phyloP scores from a whole-genome alignment of 2,113 vertebrate genomes.

The Oncorhynchus keta region DNA sequence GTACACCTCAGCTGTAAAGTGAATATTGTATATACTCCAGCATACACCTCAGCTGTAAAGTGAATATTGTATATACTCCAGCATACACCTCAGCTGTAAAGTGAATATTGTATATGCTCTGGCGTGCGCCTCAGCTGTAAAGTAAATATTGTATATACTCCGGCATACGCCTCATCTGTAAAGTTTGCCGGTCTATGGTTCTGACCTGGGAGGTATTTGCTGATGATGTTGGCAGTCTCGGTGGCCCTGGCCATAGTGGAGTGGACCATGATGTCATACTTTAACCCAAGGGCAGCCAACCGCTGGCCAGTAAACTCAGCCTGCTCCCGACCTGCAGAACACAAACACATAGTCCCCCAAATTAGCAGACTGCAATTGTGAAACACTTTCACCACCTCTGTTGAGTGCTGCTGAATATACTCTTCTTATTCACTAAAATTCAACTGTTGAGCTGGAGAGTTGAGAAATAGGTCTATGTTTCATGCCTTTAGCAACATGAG shows the following conservation, averaged over 20 bases:
- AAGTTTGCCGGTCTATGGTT: neutral
- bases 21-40: no score
- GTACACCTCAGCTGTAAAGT: no score
- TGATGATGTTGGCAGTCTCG: slow-evolving; percentile 91
- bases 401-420: no score
- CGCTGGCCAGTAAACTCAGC: slow-evolving; percentile 88
- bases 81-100: no score
- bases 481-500: neutral
- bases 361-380: neutral
- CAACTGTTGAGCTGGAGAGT: neutral
- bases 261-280: slow-evolving; percentile 88
- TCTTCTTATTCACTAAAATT: no score
- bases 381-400: no score
- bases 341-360: neutral
- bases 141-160: no score
- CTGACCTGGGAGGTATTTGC: slow-evolving; percentile 89
- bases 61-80: no score
- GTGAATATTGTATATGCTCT: no score
- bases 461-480: neutral
- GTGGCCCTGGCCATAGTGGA: slow-evolving; percentile 93
- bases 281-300: slow-evolving; percentile 85
- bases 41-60: no score
- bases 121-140: no score
- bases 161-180: no score
- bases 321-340: slow-evolving; percentile 86